phyloP scores from a whole-genome alignment of 2,888 invertebrate species.

The Lepidocyrtoides sp. region DNA sequence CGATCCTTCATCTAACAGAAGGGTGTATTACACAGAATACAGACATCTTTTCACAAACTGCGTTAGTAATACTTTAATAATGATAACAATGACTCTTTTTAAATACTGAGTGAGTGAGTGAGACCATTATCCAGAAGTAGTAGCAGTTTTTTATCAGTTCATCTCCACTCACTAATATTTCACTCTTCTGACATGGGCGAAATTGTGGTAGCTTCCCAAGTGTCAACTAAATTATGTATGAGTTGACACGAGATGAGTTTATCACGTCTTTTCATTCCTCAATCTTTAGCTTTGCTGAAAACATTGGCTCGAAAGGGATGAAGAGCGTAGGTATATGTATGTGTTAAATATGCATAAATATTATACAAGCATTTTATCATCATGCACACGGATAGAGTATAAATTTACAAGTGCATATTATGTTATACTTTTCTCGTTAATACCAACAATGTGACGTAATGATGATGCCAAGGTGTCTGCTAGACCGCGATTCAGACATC shows the following conservation, averaged over 20 bases:
- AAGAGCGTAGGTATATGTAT: not conserved
- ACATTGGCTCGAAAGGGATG: not conserved
- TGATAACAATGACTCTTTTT: conserved; percentile 4
- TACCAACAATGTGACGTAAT: not conserved
- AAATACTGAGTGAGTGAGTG: conserved; percentile 15
- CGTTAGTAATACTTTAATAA: not conserved
- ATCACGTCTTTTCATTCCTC: conserved; percentile 67
- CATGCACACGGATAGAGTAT: not conserved
- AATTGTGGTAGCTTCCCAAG: conserved; percentile 73
- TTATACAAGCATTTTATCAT: not conserved
- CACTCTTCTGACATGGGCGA: conserved; percentile 63
- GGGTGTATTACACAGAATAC: not conserved
- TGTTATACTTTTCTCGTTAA: not conserved
- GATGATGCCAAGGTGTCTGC: conserved; percentile 45
- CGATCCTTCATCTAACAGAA: not conserved
- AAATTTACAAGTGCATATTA: not conserved
- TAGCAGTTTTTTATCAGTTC: conserved; percentile 58
- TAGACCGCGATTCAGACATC: conserved; percentile 38
- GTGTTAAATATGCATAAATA: no score
- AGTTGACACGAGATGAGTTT: conserved; percentile 78
- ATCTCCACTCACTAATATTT: conserved; percentile 66
- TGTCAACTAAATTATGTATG: conserved; percentile 75
- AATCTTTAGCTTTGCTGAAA: conserved; percentile 12
- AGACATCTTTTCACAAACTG: not conserved
- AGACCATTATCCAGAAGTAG: conserved; percentile 49